Conservation (phyloP, 2,113 vertebrate species). For the Sphyrna mokarran region DNA sequence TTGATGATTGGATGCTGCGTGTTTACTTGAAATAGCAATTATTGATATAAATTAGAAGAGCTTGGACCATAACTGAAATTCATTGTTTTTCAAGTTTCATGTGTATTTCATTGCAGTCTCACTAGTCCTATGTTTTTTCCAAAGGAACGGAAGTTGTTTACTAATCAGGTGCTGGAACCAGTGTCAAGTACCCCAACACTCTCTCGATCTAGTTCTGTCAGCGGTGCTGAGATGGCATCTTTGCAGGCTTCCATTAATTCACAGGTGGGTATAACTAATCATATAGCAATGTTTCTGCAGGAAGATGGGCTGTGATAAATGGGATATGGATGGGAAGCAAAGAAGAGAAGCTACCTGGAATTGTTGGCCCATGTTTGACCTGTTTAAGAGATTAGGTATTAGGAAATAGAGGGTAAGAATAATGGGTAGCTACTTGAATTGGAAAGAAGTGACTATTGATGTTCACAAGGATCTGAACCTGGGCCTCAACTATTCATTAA, state of each 20-base stretch:
- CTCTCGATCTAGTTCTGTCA: conserved; percentile 89
- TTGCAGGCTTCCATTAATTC: conserved; percentile 75
- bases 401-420: background rate
- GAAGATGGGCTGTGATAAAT: background rate
- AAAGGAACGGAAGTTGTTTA: conserved; percentile 74
- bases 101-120: background rate
- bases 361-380: background rate
- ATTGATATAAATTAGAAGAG: background rate
- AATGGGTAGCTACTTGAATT: background rate
- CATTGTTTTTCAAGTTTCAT: background rate
- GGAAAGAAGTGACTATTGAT: background rate
- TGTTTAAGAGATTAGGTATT: background rate
- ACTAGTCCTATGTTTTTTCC: conserved; percentile 39
- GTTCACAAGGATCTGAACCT: background rate
- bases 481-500: background rate
- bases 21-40: background rate
- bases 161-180: conserved; percentile 58
- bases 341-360: background rate
- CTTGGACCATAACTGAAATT: background rate
- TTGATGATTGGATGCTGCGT: background rate
- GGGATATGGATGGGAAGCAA: background rate
- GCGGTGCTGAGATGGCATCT: conserved; percentile 74
- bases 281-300: background rate
- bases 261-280: conserved; percentile 61
- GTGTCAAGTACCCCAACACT: conserved; percentile 80